Base-by-base conservation (phyloP, 2,888 invertebrate species). In the Chymomyza fuscimana region DNA sequence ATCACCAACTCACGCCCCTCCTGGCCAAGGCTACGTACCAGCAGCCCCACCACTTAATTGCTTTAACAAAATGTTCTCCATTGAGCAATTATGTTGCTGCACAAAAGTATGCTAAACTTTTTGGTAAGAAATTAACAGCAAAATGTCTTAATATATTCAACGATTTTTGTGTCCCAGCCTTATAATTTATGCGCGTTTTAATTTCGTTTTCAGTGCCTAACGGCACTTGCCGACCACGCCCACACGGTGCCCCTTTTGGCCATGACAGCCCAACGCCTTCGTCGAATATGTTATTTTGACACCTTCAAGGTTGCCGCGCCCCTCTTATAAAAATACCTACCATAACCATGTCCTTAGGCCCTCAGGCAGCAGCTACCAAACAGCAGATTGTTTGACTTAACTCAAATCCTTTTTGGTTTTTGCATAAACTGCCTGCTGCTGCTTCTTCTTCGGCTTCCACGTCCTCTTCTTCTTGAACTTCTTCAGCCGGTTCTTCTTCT, bases 141-240 rank as follows among this genome's bases (percentile, higher is more conserved):
- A 46, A 88, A 86, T 87, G 78, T 86, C 88, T 84, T 88, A 84
- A 84, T 88, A 82, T 84, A 84, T 84, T 84, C 84, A 84, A 80
- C 78, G 73, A 81, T 77, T 86, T 74, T 74, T 62, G 69, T 65
- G 36, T 62, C 75, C 67, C 56, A 64, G 73, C 63, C 81, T 73
- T 81, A 82, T 88, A 88, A 85, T 85, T 85, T 88, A 88, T 85
- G 87, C 87, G 79, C 85, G 86, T 88, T 88, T 88, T 85, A 85
- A 85, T 85, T 85, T 88, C 86, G 87, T 83, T 83, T 83, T 65
- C 77, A 80, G 1, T 16, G 86, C 87, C 87, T 78, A 87, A 87
- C 82, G 80, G 78, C 40, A 46, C 40, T 10, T 12, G 40, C 60
- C 77, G 22, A 81, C 87, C 87, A 86, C 87, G 88, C 86, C 82